Conservation (phyloP, 2,797 vertebrate genomes). For the Huso huso region DNA sequence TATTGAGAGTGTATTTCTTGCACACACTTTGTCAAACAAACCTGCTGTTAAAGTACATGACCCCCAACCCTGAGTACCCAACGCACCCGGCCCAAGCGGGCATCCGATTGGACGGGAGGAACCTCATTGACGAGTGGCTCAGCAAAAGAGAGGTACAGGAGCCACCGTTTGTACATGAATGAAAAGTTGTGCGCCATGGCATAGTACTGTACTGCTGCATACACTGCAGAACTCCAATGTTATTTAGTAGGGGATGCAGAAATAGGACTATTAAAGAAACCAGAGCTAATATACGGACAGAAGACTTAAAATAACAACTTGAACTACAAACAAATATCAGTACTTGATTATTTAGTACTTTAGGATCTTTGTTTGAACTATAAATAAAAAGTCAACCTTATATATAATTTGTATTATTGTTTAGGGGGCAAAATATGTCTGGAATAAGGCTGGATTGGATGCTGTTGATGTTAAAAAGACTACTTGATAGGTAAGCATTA, state of each 20-base stretch:
- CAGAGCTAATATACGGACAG: too few relatives aligned
- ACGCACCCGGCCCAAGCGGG: accelerated
- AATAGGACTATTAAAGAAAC: too few relatives aligned
- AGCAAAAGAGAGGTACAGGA: constrained; percentile 45
- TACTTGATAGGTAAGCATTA: constrained; percentile 62
- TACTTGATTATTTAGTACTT: too few relatives aligned
- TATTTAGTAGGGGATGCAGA: neutral
- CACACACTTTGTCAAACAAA: too few relatives aligned
- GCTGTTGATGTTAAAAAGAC: constrained; percentile 43
- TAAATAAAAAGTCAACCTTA: too few relatives aligned
- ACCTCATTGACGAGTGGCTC: constrained; percentile 54
- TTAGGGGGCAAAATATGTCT: constrained; percentile 60
- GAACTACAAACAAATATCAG: too few relatives aligned
- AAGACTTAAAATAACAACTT: too few relatives aligned
- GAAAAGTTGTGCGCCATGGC: neutral
- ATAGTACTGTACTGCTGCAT: neutral
- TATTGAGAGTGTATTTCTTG: too few relatives aligned
- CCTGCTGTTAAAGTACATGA: constrained; percentile 49
- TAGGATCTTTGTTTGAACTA: too few relatives aligned
- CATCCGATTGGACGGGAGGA: constrained; percentile 40
- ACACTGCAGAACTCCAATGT: neutral
- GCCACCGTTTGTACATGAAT: neutral
- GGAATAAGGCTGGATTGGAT: constrained; percentile 59
- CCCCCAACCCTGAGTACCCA: constrained; percentile 60
- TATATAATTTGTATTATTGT: constrained; percentile 3